Base-by-base conservation (phyloP, 2,888 invertebrate genomes). In the Artemia sinica region DNA sequence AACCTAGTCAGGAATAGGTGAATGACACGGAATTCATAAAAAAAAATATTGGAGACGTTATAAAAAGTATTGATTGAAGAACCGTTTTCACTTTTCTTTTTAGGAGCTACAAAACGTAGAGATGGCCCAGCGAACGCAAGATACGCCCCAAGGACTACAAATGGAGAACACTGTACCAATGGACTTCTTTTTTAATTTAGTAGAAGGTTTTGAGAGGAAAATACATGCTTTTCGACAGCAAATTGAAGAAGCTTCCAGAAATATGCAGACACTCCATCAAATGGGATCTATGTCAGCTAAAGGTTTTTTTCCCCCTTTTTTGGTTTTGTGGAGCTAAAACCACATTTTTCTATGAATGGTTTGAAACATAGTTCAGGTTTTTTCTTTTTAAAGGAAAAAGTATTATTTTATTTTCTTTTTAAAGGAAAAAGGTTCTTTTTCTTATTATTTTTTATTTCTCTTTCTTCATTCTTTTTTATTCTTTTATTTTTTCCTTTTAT, bases 121-220 rank as follows among this genome's bases (percentile, higher is more conserved):
- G 79, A 86, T 88, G 81, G 86, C 87, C 0, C 87, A 88, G 74
- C 81, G 86, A 72, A 88, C 88, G 0, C 86, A 87, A 73, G 87
- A 88, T 74, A 86, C 85, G 2, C 86, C 88, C 0, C 81, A 84
- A 0, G 86, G 86, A 0, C 77, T 88, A 65, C 88, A 88, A 75
- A 86, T 85, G 75, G 88, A 88, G 75, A 87, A 88, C 74, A 82
- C 81, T 49, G 84, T 85, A 2, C 88, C 88, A 0, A 79, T 85
- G 68, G 81, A 84, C 73, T 88, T 85, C 75, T 88, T 88, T 74
- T 81, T 84, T 71, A 83, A 83, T 72, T 77, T 88, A 67, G 84
- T 85, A 1, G 83, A 84, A 69, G 82, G 81, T 73, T 88, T 88
- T 76, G 88, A 89, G 77, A 80, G 80, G 63, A 85, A 86, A 75